These are phyloP conservation scores for Astyanax mexicanus DNA, from an alignment of 2,797 vertebrate genomes.

Conservation along the genomic window DNA sequence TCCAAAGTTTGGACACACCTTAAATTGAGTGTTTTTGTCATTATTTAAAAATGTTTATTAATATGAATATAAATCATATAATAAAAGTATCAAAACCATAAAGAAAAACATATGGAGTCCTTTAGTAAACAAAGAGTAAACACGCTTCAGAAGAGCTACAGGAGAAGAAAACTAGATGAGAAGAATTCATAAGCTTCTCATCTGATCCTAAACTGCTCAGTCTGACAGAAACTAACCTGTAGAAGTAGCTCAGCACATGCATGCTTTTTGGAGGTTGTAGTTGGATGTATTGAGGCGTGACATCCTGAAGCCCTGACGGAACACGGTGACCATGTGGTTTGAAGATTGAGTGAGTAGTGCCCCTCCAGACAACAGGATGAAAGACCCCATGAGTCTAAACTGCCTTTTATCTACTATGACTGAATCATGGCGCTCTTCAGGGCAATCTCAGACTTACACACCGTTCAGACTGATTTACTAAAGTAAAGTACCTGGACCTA, in stretches of 20 bases:
- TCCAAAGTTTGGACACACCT: no score
- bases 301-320: constrained; percentile 29
- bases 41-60: no score
- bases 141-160: constrained; percentile 10
- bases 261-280: neutral
- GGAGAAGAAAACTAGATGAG: neutral
- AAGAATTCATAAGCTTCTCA: constrained; percentile 11
- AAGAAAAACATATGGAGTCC: no score
- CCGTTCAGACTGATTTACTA: constrained; percentile 41
- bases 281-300: constrained; percentile 11
- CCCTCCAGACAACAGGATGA: constrained; percentile 41
- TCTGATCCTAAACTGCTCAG: constrained; percentile 18
- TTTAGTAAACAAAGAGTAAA: no score
- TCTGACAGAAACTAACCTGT: constrained; percentile 10
- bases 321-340: constrained; percentile 25
- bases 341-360: constrained; percentile 18
- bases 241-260: constrained; percentile 13
- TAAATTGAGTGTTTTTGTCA: no score
- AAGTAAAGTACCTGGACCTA: constrained; percentile 24
- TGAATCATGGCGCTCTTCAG: constrained; percentile 36
- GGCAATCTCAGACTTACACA: constrained; percentile 36
- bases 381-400: constrained; percentile 28
- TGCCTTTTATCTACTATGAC: constrained; percentile 39
- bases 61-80: no score
- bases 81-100: no score